Evolutionary conservation across 2,797 vertebrate species (phyloP).

Genomic region (Poeciliopsis presidionis): DNA sequence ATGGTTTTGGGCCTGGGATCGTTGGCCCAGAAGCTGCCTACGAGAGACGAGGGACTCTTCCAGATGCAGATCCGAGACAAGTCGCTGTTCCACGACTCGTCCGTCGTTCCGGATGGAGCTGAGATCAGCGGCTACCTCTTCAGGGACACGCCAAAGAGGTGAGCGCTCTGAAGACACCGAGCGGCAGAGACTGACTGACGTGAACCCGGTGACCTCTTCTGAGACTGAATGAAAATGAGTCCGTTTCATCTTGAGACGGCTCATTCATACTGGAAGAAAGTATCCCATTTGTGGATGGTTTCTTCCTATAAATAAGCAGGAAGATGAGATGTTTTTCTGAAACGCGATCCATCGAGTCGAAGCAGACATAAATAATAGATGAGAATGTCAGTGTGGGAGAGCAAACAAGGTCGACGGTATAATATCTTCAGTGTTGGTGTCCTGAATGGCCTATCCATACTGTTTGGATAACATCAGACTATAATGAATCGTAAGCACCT

Average conservation of each 20-base stretch:
- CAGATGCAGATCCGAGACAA: conserved; percentile 98
- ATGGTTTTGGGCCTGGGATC: conserved; percentile 78
- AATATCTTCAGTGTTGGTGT: conserved; percentile 7
- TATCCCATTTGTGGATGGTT: conserved; percentile 38
- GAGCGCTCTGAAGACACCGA: conserved; percentile 31
- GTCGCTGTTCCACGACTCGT: conserved; percentile 91
- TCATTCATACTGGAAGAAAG: conserved; percentile 26
- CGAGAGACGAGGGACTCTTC: conserved; percentile 96
- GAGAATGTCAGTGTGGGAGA: conserved; percentile 58
- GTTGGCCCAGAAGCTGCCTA: conserved; percentile 92
- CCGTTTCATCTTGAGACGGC: conserved; percentile 10
- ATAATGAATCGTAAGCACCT: conserved; percentile 15
- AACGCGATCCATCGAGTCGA: conserved; percentile 60
- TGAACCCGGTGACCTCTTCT: conserved; percentile 12
- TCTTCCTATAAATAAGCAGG: conserved; percentile 64
- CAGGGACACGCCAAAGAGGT: conserved; percentile 97
- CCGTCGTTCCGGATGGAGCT: conserved; percentile 94
- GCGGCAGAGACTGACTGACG: not conserved
- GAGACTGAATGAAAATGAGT: conserved; percentile 2
- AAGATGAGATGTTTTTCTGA: conserved; percentile 65
- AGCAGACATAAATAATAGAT: conserved; percentile 79
- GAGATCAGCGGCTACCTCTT: conserved; percentile 97
- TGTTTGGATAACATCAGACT: conserved; percentile 30
- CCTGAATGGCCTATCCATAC: conserved; percentile 7
- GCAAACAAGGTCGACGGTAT: conserved; percentile 36